Percentiles rank a stretch among this genome's conserved stretches.
phyloP scores from a whole-genome alignment of 2,113 vertebrate species.

The Alouatta palliata region DNA sequence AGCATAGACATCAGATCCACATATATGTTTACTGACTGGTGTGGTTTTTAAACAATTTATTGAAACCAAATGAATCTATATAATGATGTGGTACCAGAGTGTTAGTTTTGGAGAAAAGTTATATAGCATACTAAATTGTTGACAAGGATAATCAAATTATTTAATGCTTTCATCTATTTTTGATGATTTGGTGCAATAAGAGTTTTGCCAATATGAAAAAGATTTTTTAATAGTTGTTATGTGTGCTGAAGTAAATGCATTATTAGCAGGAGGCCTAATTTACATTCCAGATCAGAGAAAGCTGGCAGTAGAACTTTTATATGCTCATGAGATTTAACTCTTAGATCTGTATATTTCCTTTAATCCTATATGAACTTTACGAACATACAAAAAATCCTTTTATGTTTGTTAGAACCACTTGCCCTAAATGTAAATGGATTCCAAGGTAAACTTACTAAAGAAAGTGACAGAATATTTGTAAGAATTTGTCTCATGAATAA shows the following conservation, averaged over 20 bases:
- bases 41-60: constrained; percentile 15
- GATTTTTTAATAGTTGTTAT: constrained; percentile 64
- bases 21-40: background rate
- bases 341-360: constrained; percentile 77
- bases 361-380: constrained; percentile 73
- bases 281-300: constrained; percentile 72
- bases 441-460: constrained; percentile 67
- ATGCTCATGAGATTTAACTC: constrained; percentile 58
- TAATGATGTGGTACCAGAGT: background rate
- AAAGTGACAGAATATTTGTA: constrained; percentile 56
- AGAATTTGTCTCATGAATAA: constrained; percentile 74
- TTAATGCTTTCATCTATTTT: constrained; percentile 61
- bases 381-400: constrained; percentile 53
- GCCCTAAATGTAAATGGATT: constrained; percentile 59
- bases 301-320: constrained; percentile 39
- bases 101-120: background rate
- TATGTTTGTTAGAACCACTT: constrained; percentile 55
- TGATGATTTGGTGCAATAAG: constrained; percentile 52
- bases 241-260: constrained; percentile 76
- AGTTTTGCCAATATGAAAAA: constrained; percentile 55
- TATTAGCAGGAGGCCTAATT: constrained; percentile 77
- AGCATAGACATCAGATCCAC: background rate
- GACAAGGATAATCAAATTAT: constrained; percentile 43
- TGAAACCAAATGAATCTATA: constrained; percentile 2
- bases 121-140: constrained; percentile 6